A percentile compares a stretch with the other conserved stretches of the same genome.
These are phyloP conservation scores for Axea sp. DNA, from an alignment of 2,888 invertebrate genomes.

Conservation along the genomic window DNA sequence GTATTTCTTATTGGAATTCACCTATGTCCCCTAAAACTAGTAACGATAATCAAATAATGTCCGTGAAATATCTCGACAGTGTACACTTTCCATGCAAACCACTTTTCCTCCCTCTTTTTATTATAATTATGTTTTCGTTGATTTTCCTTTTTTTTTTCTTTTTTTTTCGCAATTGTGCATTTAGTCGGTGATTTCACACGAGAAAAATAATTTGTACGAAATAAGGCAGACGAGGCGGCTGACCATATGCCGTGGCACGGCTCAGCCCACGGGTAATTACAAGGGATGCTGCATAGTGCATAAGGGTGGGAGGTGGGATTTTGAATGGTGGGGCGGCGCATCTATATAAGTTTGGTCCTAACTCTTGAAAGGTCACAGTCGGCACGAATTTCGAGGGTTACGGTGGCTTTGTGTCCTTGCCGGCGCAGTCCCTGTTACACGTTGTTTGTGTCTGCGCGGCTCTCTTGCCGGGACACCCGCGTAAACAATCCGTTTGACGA, in stretches of 20 bases:
- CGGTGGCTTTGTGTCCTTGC: conserved; percentile 49
- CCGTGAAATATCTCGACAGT: conserved; percentile 17
- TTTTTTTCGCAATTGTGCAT: conserved; percentile 19
- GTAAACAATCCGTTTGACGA: conserved; percentile 53
- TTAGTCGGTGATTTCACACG: conserved; percentile 34
- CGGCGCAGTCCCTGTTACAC: conserved; percentile 54
- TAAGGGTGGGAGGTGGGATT: conserved; percentile 48
- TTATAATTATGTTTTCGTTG: not conserved
- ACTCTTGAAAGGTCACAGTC: conserved; percentile 76
- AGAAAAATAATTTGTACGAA: conserved; percentile 73
- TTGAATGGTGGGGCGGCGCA: conserved; percentile 69
- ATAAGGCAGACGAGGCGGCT: conserved; percentile 67
- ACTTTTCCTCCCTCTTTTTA: conserved; percentile 10
- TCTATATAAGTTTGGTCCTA: conserved; percentile 75
- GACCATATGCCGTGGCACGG: conserved; percentile 74
- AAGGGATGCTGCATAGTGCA: conserved; percentile 74
- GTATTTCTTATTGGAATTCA: conserved; percentile 19
- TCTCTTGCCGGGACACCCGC: conserved; percentile 45
- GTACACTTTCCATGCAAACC: conserved; percentile 9
- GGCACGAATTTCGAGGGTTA: conserved; percentile 69
- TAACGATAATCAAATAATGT: conserved; percentile 48
- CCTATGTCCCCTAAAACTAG: conserved; percentile 30
- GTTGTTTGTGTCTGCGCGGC: conserved; percentile 48
- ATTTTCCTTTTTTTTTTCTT: conserved; percentile 10
- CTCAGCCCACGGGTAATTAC: conserved; percentile 75